These are phyloP conservation scores for Parazoanthus swiftii DNA, from an alignment of 92 coral and sea anemone genomes.

Conservation along the genomic window DNA sequence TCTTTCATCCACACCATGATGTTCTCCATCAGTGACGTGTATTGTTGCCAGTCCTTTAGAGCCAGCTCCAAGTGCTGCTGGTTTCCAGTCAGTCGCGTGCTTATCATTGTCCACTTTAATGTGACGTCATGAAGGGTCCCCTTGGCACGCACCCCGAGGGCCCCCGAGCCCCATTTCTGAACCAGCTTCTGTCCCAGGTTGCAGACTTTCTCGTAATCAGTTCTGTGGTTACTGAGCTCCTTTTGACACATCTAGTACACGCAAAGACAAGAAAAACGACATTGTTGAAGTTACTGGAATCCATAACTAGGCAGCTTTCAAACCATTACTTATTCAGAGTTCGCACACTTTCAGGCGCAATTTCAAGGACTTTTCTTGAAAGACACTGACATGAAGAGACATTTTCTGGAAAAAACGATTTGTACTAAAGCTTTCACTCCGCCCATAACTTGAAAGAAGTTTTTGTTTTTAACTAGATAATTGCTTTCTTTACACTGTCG, in stretches of 20 bases:
- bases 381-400: too few relatives aligned
- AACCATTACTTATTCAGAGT: too few relatives aligned
- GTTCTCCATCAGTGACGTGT: conserved; percentile 90
- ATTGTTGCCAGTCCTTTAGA: conserved; percentile 95
- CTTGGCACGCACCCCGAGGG: conserved; percentile 63
- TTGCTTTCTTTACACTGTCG: too few relatives aligned
- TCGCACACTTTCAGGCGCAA: too few relatives aligned
- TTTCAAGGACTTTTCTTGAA: too few relatives aligned
- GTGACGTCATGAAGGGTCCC: conserved; percentile 66
- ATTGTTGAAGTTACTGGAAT: neutral
- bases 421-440: too few relatives aligned
- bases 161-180: conserved; percentile 55
- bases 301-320: neutral
- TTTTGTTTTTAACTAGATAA: too few relatives aligned
- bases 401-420: too few relatives aligned
- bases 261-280: neutral
- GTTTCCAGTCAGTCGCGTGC: conserved; percentile 78
- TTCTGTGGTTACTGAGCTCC: conserved; percentile 65
- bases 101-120: conserved; percentile 77
- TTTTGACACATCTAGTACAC: conserved; percentile 82
- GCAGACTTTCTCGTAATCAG: conserved; percentile 68
- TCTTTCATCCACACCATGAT: conserved; percentile 95
- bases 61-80: conserved; percentile 90
- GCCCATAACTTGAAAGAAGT: too few relatives aligned
- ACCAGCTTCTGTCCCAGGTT: conserved; percentile 68